Evolutionary conservation across 1,140 invertebrate genomes (phyloP).

Genomic region (Drosophila tani): DNA sequence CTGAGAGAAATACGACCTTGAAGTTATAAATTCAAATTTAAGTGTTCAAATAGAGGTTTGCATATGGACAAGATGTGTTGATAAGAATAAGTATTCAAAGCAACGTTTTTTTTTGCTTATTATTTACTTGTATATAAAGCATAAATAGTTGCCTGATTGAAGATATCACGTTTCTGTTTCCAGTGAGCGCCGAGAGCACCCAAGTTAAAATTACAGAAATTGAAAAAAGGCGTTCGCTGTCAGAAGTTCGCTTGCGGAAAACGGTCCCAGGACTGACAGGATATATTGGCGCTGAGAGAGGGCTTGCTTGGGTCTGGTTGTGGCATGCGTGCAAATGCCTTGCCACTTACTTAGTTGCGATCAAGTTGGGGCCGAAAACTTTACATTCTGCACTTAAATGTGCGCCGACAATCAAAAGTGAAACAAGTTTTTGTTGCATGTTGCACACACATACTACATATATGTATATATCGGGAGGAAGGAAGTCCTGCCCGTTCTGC

Average conservation of each 20-base stretch:
- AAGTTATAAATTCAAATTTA: not conserved
- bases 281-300: conserved; percentile 22
- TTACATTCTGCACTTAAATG: conserved; percentile 75
- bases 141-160: not conserved
- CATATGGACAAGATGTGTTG: not conserved
- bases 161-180: not conserved
- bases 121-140: not conserved
- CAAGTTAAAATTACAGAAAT: conserved; percentile 57
- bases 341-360: conserved; percentile 78
- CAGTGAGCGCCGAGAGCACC: conserved; percentile 5
- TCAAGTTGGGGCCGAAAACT: conserved; percentile 63
- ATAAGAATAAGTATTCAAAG: not conserved
- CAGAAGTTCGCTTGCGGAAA: conserved; percentile 17
- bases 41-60: not conserved
- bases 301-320: conserved; percentile 24
- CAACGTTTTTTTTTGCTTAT: not conserved
- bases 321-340: conserved; percentile 73
- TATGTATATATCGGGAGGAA: not conserved
- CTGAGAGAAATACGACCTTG: conserved; percentile 15
- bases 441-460: not conserved
- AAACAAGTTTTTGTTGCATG: conserved; percentile 61
- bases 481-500: conserved; percentile 36
- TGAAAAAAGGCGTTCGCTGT: conserved; percentile 42
- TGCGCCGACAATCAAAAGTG: conserved; percentile 71
- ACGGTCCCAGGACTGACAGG: conserved; percentile 38